Conservation (phyloP, 2,113 vertebrate species). For the Malurus melanocephalus region DNA sequence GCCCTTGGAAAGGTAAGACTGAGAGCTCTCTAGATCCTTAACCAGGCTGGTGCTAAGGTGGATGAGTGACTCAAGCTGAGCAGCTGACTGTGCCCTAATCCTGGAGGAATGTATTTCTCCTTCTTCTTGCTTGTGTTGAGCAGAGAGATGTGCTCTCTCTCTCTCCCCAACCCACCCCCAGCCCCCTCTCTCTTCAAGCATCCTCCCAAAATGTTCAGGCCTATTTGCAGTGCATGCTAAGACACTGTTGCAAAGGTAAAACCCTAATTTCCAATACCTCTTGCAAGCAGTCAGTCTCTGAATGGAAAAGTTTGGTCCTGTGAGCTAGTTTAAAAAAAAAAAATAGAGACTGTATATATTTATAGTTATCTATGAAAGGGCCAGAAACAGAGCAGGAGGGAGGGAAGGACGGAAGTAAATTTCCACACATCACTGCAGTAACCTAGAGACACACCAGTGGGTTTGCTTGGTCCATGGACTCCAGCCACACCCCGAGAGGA, state of each 20-base stretch:
- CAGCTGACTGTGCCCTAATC: slow-evolving; percentile 19
- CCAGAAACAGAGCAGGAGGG: not conserved
- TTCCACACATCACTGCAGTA: slow-evolving; percentile 25
- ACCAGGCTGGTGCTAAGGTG: slow-evolving; percentile 38
- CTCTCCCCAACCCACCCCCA: not conserved
- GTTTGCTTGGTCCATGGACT: slow-evolving; percentile 38
- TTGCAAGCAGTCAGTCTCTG: slow-evolving; percentile 54
- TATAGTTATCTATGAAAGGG: slow-evolving; percentile 62
- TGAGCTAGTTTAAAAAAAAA: slow-evolving; percentile 71
- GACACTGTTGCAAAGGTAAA: slow-evolving; percentile 48
- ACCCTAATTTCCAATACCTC: slow-evolving; percentile 8
- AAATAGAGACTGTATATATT: slow-evolving; percentile 65
- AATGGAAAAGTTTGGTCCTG: slow-evolving; percentile 73
- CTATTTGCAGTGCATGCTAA: slow-evolving; percentile 11
- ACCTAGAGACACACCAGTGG: slow-evolving; percentile 39
- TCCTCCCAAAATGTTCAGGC: slow-evolving; percentile 23
- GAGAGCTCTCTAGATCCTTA: slow-evolving; percentile 3
- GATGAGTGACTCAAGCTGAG: slow-evolving; percentile 17
- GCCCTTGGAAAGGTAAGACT: slow-evolving; percentile 9
- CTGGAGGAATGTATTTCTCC: slow-evolving; percentile 50
- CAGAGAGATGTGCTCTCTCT: not conserved
- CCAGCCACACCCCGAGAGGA: slow-evolving; percentile 7
- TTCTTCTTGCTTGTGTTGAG: not conserved
- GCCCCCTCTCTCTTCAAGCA: not conserved
- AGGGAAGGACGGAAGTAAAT: not conserved